Evolutionary conservation across 2,113 vertebrate genomes (phyloP), one percentile per base, ranked within the genome.

Genomic region (Drymodes brunneopygia): DNA sequence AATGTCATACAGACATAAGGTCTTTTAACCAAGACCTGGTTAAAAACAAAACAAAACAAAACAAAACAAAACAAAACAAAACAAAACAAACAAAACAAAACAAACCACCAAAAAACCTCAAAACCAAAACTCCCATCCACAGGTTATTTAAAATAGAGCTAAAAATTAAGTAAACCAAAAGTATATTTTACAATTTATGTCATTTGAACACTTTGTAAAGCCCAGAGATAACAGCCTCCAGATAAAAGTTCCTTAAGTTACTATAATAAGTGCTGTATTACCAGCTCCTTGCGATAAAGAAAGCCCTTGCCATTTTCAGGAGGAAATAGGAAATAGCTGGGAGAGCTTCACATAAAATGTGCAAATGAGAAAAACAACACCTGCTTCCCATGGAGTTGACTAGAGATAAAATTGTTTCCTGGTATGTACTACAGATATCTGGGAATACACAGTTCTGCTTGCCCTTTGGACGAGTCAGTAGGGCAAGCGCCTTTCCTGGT

Each of bases 311-410:
- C 35, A 7, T 93, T 95, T 82, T 80, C 58, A 51, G 47, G 16
- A 88, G 88, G 87, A 96, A 96, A 92, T 22, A 94, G 88, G 88
- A 96, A 96, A 92, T 72, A 53, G 58, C 51, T 86, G 56, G 53
- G 12, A 62, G 36, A 95, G 62, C 29, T 90, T 72, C 58, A 36
- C 33, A 80, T 19, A 61, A 56, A 93, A 66, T 40, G n/a, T 73
- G 38, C 35, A 69, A 86, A 86, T 2, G 11, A 66, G 86, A 93
- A 82, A 95, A 97, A 83, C 82, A 95, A 42, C 94, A 95, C 72
- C 88, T 93, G 90, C 67, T 95, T 96, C 92, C 95, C 90, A 85
- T 5, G 25, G 40, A 83, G 82, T 64, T 54, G 67, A 90, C 47
- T 9, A 47, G 23, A 90, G 66, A 83, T 83, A 90, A 61, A 92